Percentiles rank a stretch among this genome's conserved stretches.
Evolutionary conservation across 2,113 vertebrate species (phyloP).

Genomic region (Mustela nigripes): DNA sequence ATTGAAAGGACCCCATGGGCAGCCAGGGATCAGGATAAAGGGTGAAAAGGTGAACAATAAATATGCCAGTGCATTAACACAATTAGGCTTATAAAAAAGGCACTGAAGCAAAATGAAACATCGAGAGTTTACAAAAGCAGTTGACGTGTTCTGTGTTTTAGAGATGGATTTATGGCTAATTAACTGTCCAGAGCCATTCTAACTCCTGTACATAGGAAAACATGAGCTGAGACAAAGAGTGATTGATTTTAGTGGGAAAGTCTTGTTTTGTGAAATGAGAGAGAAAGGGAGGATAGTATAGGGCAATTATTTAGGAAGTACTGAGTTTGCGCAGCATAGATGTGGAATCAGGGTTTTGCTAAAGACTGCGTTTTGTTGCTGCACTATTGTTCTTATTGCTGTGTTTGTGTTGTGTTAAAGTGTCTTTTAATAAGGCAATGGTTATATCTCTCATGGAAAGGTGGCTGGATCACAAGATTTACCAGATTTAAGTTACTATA

Average conservation of each 20-base stretch:
- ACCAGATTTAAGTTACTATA: constrained; percentile 90
- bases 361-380: constrained; percentile 49
- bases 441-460: constrained; percentile 84
- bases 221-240: constrained; percentile 71
- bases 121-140: constrained; percentile 36
- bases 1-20: constrained; percentile 91
- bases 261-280: constrained; percentile 65
- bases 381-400: neutral
- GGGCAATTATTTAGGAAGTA: constrained; percentile 51
- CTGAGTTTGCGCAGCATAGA: neutral
- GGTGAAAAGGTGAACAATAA: constrained; percentile 93
- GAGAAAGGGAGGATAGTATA: neutral
- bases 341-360: neutral
- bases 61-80: constrained; percentile 74
- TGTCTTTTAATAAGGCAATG: neutral
- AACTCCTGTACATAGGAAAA: constrained; percentile 75
- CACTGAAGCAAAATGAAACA: constrained; percentile 82
- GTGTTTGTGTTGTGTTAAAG: constrained; percentile 21
- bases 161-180: constrained; percentile 73
- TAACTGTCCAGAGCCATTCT: constrained; percentile 77
- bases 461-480: constrained; percentile 90
- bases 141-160: constrained; percentile 72
- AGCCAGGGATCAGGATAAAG: constrained; percentile 92
- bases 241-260: constrained; percentile 79
- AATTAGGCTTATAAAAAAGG: constrained; percentile 79